Base-by-base conservation (phyloP, 2,888 invertebrate species). In the Habroteleia sp. region DNA sequence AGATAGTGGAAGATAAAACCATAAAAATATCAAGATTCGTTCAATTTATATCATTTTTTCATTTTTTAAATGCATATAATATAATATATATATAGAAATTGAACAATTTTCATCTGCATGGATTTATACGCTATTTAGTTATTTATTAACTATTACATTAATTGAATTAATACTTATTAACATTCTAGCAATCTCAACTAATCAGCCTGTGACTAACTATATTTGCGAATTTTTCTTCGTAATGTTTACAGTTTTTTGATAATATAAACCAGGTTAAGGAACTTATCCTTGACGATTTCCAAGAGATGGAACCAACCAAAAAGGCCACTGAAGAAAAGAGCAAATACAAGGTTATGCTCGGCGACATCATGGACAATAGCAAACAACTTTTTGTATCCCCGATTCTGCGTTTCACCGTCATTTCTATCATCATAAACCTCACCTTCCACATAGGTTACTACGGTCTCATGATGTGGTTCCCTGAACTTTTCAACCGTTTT, bases 391-490 rank as follows among this genome's bases (percentile, higher is more conserved):
- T 96, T 87, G 91, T 93, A 71, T 92, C 93, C 78, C 95, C 96
- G 77, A 95, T 96, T 81, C 89, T 96, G 78, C 94, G 94, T 84
- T 95, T 95, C 87, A 96, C 96, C 33, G 82, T 93, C 80, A 94
- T 96, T 87, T 96, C 96, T 72, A 94, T 96, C 81, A 93, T 94
- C 72, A 96, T 97, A 85, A 96, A 97, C 87, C 96, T 97, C 87
- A 96, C 96, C 79, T 96, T 97, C 90, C 96, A 97, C 89, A 97
- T 97, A 89, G 97, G 95, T 62, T 97, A 97, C 89, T 97, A 97
- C 88, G 97, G 97, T 33, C 90, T 97, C 56, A 96, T 96, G 95
- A 96, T 97, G 95, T 97, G 97, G 97, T 97, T 97, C 90, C 97
- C 97, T 0, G 97, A 97, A 89, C 91, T 97, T 85, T 97, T 97